Conservation (phyloP, 2,113 vertebrate genomes). For the human region DNA sequence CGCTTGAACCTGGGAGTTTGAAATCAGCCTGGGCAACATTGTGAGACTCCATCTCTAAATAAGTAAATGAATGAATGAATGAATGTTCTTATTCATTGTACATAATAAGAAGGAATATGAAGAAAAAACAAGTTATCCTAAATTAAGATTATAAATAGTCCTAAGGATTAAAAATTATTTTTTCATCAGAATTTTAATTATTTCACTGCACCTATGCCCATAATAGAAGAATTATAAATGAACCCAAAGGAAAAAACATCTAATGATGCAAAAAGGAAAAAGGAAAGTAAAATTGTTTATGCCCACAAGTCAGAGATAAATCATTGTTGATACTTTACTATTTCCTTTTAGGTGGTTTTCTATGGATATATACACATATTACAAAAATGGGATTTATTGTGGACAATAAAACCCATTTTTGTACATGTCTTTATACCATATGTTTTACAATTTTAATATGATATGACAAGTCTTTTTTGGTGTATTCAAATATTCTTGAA, state of each 20-base stretch:
- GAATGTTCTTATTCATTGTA: background rate
- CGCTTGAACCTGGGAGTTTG: background rate
- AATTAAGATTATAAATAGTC: background rate
- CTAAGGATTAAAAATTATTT: background rate
- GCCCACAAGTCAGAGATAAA: background rate
- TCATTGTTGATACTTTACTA: background rate
- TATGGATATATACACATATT: background rate
- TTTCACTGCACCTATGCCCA: background rate
- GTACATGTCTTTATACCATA: background rate
- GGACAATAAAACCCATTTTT: background rate
- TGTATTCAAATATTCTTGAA: background rate
- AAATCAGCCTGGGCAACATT: background rate
- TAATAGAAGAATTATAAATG: background rate
- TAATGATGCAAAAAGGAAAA: background rate
- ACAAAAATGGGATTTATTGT: background rate
- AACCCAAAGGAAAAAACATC: background rate
- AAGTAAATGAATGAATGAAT: background rate
- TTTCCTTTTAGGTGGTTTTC: background rate
- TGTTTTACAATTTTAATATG: background rate
- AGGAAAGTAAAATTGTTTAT: background rate
- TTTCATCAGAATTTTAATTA: background rate
- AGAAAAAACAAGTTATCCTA: background rate
- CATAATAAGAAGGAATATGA: background rate
- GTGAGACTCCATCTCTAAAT: background rate
- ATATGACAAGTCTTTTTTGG: background rate